Evolutionary conservation across 2,888 invertebrate species (phyloP).

Genomic region (Venustoraphidia nigricollis): DNA sequence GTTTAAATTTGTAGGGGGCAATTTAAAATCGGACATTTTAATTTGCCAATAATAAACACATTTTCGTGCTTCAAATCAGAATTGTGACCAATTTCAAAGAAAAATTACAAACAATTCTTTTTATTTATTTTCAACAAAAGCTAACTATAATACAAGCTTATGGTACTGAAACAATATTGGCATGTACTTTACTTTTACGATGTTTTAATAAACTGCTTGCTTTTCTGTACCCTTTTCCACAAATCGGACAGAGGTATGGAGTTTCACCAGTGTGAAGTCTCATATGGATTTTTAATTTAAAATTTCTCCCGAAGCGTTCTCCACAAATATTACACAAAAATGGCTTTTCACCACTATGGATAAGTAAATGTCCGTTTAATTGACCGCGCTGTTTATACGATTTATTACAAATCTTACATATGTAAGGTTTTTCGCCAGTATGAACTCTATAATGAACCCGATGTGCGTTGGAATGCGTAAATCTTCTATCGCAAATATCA

Average conservation of each 20-base stretch:
- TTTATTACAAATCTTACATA: background rate
- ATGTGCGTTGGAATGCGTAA: slow-evolving; percentile 2
- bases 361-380: background rate
- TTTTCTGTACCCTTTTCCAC: slow-evolving; percentile 2
- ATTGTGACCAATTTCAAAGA: no score
- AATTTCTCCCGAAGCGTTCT: slow-evolving; percentile 1
- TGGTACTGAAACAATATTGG: slow-evolving; percentile 1
- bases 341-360: background rate
- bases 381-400: no score
- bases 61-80: no score
- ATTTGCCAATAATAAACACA: no score
- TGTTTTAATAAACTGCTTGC: slow-evolving; percentile 7
- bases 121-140: no score
- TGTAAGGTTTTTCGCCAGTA: slow-evolving; percentile 4
- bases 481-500: background rate
- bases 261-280: slow-evolving; percentile 4
- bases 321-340: slow-evolving; percentile 4
- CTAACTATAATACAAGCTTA: no score
- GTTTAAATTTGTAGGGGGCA: background rate
- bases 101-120: no score
- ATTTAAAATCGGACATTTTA: no score
- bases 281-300: slow-evolving; percentile 1
- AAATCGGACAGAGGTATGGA: slow-evolving; percentile 1
- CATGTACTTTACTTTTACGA: background rate
- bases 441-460: slow-evolving; percentile 3